Base-by-base conservation (phyloP, 2,888 invertebrate species). In the Protophormia terraenovae region DNA sequence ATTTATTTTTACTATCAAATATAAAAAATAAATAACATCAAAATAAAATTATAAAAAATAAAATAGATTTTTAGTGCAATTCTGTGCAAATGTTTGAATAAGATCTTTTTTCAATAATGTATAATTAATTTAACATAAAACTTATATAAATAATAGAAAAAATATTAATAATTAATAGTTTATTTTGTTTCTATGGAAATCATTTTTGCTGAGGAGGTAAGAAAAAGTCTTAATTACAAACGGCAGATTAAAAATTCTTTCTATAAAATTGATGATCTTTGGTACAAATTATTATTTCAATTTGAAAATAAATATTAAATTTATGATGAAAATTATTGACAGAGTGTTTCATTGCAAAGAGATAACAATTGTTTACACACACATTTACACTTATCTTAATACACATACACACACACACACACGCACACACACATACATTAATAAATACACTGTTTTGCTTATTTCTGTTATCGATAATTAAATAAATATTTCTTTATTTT, bases 231-330 rank as follows among this genome's bases (percentile, higher is more conserved):
- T 14, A 27, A 60, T 50, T 14, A 2, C 4, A 38, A 67, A 67
- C 16, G n/a, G 4, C n/a, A 16, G 35, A 47, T 29, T 78, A 29
- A 32, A 19, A 60, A 32, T 29, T 22, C 7, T 45, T 3, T 5
- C 19, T 45, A 10, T 47, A 3, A 45, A 47, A 29, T 45, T 29
- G 16, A 60, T 45, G 50, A 66, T 64, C 19, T 29, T 41, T 32
- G 22, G n/a, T 67, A 67, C 66, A 77, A 77, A 62, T 62, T 62
- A 50, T 32, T 50, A n/a, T 24, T 50, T 75, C n/a, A 3, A n/a
- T 62, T 75, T 35, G 35, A 62, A 50, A 77, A 45, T 55, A 41
- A 45, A 77, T 66, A 58, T 32, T 67, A 55, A 58, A 50, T 50
- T 47, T 75, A 55, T 60, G 27, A 50, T 62, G 35, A 60, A 69